These are phyloP conservation scores for Mactra quadrangularis DNA, from an alignment of 1,140 invertebrate genomes.

Conservation along the genomic window DNA sequence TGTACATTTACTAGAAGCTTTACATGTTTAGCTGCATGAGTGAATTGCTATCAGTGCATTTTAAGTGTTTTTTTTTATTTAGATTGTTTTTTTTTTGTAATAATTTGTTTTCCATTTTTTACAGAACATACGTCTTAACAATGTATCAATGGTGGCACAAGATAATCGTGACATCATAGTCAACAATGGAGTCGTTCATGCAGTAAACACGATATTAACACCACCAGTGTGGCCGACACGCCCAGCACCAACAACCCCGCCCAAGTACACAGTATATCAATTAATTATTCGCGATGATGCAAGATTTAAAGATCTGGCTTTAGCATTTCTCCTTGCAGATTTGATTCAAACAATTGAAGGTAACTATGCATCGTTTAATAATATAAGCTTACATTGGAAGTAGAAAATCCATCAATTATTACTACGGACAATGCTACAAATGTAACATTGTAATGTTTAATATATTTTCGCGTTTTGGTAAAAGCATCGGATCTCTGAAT, in stretches of 20 bases:
- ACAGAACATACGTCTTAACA: constrained; percentile 2
- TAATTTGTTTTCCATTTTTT: not conserved
- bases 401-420: too few relatives aligned
- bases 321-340: constrained; percentile 38
- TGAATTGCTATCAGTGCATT: too few relatives aligned
- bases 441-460: too few relatives aligned
- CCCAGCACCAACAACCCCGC: not conserved
- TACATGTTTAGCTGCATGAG: too few relatives aligned
- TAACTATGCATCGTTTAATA: too few relatives aligned
- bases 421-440: too few relatives aligned
- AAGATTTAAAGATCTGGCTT: constrained; percentile 29
- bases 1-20: too few relatives aligned
- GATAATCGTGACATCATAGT: constrained; percentile 30
- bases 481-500: too few relatives aligned
- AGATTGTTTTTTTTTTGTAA: too few relatives aligned
- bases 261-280: constrained; percentile 8
- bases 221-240: not conserved
- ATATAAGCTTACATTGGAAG: not conserved
- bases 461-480: too few relatives aligned
- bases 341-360: constrained; percentile 12
- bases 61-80: too few relatives aligned
- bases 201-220: constrained; percentile 18
- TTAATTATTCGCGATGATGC: constrained; percentile 15
- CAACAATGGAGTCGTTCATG: constrained; percentile 43
- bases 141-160: not conserved